These are phyloP conservation scores for Globicephala melas DNA, from an alignment of 2,113 vertebrate species.

Conservation along the genomic window DNA sequence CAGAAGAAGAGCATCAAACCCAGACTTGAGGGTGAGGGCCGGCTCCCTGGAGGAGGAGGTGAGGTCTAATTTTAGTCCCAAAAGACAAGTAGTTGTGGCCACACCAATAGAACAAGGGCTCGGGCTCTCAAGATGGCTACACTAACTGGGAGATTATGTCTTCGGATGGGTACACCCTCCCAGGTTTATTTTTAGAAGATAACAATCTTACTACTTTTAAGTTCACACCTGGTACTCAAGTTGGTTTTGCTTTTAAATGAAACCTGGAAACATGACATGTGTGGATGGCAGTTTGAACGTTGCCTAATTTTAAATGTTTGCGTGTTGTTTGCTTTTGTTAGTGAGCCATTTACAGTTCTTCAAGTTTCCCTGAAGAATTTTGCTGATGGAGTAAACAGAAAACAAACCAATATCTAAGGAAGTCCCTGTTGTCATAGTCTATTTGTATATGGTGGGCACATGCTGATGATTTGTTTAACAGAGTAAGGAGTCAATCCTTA, in stretches of 20 bases:
- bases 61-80: background rate
- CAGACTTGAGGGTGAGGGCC: background rate
- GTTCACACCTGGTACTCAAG: background rate
- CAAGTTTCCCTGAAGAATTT: background rate
- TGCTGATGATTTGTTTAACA: background rate
- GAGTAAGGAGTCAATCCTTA: background rate
- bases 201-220: background rate
- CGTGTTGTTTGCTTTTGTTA: background rate
- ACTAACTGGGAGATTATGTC: background rate
- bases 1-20: background rate
- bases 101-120: background rate
- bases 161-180: background rate
- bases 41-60: background rate
- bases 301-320: background rate
- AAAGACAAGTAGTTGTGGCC: background rate
- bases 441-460: background rate
- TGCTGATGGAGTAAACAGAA: background rate
- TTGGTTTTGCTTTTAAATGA: slow-evolving; percentile 19
- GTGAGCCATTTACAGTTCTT: background rate
- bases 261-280: background rate
- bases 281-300: background rate
- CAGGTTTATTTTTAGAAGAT: background rate
- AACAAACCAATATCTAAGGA: background rate
- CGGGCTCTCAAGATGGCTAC: background rate
- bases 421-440: background rate